Base-by-base conservation (phyloP, 1,140 invertebrate species). In the Nymphalis io region DNA sequence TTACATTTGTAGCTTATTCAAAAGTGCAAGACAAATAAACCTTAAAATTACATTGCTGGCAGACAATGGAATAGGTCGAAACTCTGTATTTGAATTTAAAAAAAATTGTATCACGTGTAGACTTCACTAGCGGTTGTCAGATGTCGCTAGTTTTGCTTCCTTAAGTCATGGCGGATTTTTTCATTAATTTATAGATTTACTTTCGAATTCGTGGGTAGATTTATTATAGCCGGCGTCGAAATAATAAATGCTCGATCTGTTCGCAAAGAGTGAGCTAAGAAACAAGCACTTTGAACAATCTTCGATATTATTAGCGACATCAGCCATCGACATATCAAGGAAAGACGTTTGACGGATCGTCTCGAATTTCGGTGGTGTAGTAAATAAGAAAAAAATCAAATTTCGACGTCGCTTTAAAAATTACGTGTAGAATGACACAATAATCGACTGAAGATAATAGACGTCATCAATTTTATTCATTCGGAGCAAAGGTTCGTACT, bases 131-230 rank as follows among this genome's bases (percentile, higher is more conserved):
- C 48, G 40, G 67, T 71, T 87, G 80, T 82, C 84, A 89, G 89
- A 91, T 90, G 89, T 89, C 89, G 84, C 83, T 70, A 80, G 74
- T 78, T 65, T 62, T 78, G 80, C 77, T 84, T 79, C 70, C 68
- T 76, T 80, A 89, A 88, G 84, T 91, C 85, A 91, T 91, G 87
- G 89, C 88, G 88, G 85, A 90, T 88, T 83, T 87, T 86, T 85
- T 84, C 78, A 83, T 71, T 82, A 80, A 83, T 88, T 84, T 85
- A 80, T 75, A 82, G 73, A 83, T 84, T 84, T 83, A 81, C 64
- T 76, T 77, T 58, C 77, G 82, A 81, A 86, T 76, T 90, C 76
- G 89, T 87, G 85, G 88, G 88, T 91, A 90, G 85, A 87, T 88
- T 85, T 86, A 83, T 81, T 82, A 83, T 81, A 84, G 81, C 72